Conservation (phyloP, 2,113 vertebrate genomes). For the Chaenogobius annularis region DNA sequence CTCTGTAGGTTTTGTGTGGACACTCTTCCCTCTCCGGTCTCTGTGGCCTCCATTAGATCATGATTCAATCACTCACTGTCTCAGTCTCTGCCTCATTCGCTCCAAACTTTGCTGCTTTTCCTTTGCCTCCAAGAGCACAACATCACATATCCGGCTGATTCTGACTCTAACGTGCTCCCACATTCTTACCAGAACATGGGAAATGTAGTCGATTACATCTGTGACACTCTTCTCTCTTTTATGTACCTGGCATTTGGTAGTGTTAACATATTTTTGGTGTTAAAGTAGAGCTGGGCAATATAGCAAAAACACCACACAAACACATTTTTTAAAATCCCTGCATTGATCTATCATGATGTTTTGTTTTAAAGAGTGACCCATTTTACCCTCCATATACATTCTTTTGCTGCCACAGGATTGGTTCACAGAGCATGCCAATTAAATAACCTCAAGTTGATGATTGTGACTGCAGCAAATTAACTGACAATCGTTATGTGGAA, state of each 20-base stretch:
- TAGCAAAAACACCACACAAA: background rate
- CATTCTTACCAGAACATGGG: slow-evolving; percentile 16
- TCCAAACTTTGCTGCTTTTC: slow-evolving; percentile 6
- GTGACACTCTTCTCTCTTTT: background rate
- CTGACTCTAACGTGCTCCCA: slow-evolving; percentile 17
- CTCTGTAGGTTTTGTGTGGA: background rate
- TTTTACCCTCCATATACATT: background rate
- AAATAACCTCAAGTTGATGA: background rate
- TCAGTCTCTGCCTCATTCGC: slow-evolving; percentile 12
- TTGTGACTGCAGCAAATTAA: background rate
- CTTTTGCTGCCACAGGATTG: background rate
- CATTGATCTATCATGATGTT: no score
- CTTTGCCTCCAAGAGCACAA: background rate
- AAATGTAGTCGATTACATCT: slow-evolving; percentile 12
- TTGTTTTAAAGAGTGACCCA: no score
- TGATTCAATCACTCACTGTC: slow-evolving; percentile 30
- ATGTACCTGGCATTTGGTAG: background rate
- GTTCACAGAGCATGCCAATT: background rate
- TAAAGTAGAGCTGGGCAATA: background rate
- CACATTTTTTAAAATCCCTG: background rate
- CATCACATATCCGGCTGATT: slow-evolving; percentile 8
- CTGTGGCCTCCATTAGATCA: slow-evolving; percentile 15
- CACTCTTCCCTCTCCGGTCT: slow-evolving; percentile 6
- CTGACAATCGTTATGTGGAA: background rate
- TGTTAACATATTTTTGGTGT: background rate